Evolutionary conservation across 2,797 vertebrate species (phyloP), one percentile per base, ranked within the genome.

Genomic region (Dromococcyx pavoninus): DNA sequence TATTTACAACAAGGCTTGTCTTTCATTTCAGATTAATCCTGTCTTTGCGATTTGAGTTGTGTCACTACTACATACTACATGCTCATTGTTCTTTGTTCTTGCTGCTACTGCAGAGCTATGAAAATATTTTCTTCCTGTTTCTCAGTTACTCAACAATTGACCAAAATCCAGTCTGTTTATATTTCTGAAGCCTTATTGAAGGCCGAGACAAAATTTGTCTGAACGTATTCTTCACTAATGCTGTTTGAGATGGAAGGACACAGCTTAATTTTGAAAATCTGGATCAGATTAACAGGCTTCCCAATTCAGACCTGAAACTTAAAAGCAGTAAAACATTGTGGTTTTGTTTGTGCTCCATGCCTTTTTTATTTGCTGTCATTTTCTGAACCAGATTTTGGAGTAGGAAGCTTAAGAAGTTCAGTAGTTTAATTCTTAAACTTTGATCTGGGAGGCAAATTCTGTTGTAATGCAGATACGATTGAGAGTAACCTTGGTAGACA

Each of bases 61-160:
- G 9, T 87, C 5, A 0, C 27, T 79, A 13, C 4, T 44, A 13
- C 1, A 2, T 79, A 11, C 4, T 44, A 13, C 1, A 2, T 30
- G 15, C 67, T 57, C 32, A 13, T 33, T 75, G 14, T 37, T 69
- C 33, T 80, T 54, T 84, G 17, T 21, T 90, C 65, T 54, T 80
- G 9, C 46, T 88, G 30, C 35, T 85, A 32, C 12, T 18, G 5
- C 67, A 87, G 22, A 90, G 17, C 3, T 53, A 48, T 19, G 15
- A 35, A 73, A 83, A 72, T 28, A 61, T 46, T 70, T 71, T 73
- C 19, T 39, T 83, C 11, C 11, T 41, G 4, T 33, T 51, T 58
- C 30, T 64, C 13, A 43, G 5, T 61, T 74, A 50, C 15, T 56
- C 30, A 88, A 27, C 3, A 56, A 19, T 8, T 44, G 48, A 39